Conservation (phyloP, 2,888 invertebrate species). For the Ophioninae sp. region DNA sequence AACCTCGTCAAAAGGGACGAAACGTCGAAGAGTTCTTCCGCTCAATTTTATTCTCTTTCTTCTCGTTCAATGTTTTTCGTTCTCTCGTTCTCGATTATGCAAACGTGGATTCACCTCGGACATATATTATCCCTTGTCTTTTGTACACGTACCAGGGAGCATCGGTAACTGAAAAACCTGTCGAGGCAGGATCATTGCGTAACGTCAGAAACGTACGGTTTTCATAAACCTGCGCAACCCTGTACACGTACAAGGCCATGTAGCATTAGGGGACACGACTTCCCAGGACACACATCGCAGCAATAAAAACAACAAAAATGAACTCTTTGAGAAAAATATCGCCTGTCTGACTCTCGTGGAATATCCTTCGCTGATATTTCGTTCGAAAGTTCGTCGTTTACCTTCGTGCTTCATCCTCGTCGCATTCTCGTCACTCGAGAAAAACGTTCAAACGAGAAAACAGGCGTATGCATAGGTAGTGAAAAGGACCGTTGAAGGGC, state of each 20-base stretch:
- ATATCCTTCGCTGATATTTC: slow-evolving; percentile 15
- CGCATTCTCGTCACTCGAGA: slow-evolving; percentile 20
- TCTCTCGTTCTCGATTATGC: neutral
- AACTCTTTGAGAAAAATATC: slow-evolving; percentile 57
- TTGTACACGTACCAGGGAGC: slow-evolving; percentile 16
- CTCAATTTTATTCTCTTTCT: neutral
- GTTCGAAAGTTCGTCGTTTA: slow-evolving; percentile 32
- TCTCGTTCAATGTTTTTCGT: neutral
- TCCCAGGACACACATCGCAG: neutral
- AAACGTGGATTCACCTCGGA: slow-evolving; percentile 21
- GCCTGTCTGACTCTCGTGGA: slow-evolving; percentile 28
- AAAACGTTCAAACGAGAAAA: neutral
- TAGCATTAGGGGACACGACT: neutral
- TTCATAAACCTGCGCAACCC: neutral
- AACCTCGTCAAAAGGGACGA: neutral
- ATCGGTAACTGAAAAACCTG: slow-evolving; percentile 8
- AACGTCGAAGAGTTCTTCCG: neutral
- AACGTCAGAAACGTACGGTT: slow-evolving; percentile 40
- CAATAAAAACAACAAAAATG: neutral
- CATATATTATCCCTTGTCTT: slow-evolving; percentile 7
- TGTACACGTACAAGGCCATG: slow-evolving; percentile 3
- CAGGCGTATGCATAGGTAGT: neutral
- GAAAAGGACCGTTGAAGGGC: too few relatives aligned
- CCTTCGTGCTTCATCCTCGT: slow-evolving; percentile 48
- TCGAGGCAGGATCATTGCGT: slow-evolving; percentile 13